Evolutionary conservation across 2,797 vertebrate species (phyloP).

Genomic region (Silurus lanzhouensis): DNA sequence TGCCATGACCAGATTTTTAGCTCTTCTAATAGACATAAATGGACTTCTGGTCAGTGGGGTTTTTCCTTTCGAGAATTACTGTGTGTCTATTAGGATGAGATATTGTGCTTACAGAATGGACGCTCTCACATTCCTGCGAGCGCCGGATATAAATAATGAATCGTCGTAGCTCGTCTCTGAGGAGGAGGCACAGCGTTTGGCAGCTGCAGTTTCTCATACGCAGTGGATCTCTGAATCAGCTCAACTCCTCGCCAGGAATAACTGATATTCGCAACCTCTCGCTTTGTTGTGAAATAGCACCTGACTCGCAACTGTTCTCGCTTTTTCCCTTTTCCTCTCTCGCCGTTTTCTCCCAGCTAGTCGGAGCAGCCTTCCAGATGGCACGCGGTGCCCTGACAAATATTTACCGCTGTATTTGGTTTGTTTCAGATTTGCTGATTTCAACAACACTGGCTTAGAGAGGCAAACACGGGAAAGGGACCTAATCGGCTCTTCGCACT

Average conservation of each 20-base stretch:
- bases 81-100: slow-evolving; percentile 33
- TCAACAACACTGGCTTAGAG: not conserved
- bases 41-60: not conserved
- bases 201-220: slow-evolving; percentile 39
- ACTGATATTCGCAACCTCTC: slow-evolving; percentile 34
- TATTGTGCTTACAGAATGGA: slow-evolving; percentile 23
- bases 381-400: not conserved
- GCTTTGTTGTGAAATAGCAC: slow-evolving; percentile 42
- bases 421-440: slow-evolving; percentile 9
- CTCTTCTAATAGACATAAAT: slow-evolving; percentile 22
- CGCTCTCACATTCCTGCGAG: slow-evolving; percentile 29
- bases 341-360: not conserved
- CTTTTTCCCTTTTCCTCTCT: not conserved
- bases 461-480: not conserved
- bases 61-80: slow-evolving; percentile 12
- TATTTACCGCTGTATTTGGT: slow-evolving; percentile 5
- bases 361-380: slow-evolving; percentile 17
- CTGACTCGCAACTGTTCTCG: slow-evolving; percentile 26
- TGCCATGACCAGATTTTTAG: slow-evolving; percentile 7
- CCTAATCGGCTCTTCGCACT: not conserved
- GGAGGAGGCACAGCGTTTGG: slow-evolving; percentile 19
- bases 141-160: slow-evolving; percentile 18
- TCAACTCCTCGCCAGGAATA: slow-evolving; percentile 41
- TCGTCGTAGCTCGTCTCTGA: not conserved
- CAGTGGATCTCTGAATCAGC: slow-evolving; percentile 45